A percentile compares a stretch with the other conserved stretches of the same genome.
Evolutionary conservation across 1,140 invertebrate genomes (phyloP).

Genomic region (Sarcophaga peregrina): DNA sequence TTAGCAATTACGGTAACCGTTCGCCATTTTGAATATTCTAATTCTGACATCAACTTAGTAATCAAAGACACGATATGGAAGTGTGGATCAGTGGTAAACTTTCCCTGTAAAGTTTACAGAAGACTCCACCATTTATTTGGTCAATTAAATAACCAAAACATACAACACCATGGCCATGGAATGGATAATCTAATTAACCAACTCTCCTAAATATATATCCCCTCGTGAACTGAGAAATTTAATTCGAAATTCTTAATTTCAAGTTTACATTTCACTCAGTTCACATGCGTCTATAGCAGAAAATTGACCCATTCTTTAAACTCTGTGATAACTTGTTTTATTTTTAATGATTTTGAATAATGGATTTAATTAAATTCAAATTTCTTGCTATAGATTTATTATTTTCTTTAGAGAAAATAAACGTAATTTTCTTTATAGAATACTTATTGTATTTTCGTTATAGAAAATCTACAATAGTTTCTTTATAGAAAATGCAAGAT

Average conservation of each 20-base stretch:
- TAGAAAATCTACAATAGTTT: background rate
- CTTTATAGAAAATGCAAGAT: background rate
- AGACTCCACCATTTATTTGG: background rate
- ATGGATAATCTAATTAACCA: background rate
- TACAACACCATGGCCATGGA: background rate
- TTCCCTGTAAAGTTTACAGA: background rate
- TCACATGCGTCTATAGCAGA: background rate
- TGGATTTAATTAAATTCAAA: background rate
- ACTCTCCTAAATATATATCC: background rate
- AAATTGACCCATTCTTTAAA: background rate
- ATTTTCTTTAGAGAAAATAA: background rate
- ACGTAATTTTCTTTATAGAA: background rate
- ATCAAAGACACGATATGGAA: constrained; percentile 2
- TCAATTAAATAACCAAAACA: background rate
- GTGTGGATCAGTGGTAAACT: background rate
- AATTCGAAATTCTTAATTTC: no score
- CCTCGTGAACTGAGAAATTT: no score
- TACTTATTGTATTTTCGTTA: background rate
- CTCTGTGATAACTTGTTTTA: background rate
- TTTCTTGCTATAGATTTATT: background rate
- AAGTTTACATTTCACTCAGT: no score
- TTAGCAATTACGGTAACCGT: background rate
- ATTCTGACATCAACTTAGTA: constrained; percentile 14
- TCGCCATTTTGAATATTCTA: constrained; percentile 15
- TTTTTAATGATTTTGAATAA: background rate